Base-by-base conservation (phyloP, 2,113 vertebrate genomes). In the Illadopsis cleaveri region DNA sequence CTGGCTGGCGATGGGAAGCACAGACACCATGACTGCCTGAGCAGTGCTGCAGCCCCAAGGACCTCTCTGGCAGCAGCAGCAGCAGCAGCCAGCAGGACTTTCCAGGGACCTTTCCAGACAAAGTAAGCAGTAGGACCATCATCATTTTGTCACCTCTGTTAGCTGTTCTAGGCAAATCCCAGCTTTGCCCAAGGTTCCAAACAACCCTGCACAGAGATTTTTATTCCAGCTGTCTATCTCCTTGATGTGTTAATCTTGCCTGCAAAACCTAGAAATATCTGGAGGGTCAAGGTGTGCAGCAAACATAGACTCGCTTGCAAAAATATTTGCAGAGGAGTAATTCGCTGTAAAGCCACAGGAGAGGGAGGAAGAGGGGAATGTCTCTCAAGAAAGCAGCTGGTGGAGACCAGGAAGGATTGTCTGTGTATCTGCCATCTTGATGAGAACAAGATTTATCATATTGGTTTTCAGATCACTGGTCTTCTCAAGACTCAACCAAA, bases 21-120 rank as follows among this genome's bases (percentile, higher is more conserved):
- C 5, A 1, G 38, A 54, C 25, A 38, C 18, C 0, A 0, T 12
- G 48, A 23, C 23, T 72, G 44, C 40, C 37, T 15, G 60, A 81
- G 60, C 40, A 61, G 45, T 5, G 16, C 64, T 30, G 51, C 69
- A 79, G 61, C 44, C 30, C 42, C 6, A 11, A 11, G 42, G 33
- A 42, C 31, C 48, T 48, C 54, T 66, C 50, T 78, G 81, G 50
- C 58, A 44, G 72, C 40, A 65, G 72, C 58, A 44, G 72, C 40
- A 65, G 72, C 82, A 88, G 35, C 45, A 61, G 22, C 25, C 38
- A 60, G 69, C 42, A 9, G 10, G 21, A 21, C 33, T 45, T 53
- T 25, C 25, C 69, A 25, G 37, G 21, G 31, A 25, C 38, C 31
- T 66, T 47, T 31, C 28, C 14, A 15, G 10, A 30, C 18, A 7